Evolutionary conservation across 2,113 vertebrate species (phyloP), one percentile per base, ranked within the genome.

Genomic region (Sinosuthora webbiana): DNA sequence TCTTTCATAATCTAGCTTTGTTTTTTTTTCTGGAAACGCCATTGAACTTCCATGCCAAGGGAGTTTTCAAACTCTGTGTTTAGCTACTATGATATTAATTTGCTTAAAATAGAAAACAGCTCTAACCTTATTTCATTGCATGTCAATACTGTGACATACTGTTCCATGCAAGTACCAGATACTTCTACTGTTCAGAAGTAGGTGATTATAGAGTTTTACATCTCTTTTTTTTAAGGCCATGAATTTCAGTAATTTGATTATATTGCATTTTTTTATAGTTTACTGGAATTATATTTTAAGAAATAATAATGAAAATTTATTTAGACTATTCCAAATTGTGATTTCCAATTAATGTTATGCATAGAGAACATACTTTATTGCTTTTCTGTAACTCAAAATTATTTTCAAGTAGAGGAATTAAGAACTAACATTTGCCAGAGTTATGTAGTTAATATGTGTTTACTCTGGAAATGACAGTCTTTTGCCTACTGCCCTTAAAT

Each of bases 401-500:
- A 42, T 77, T 94, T 83, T 88, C 42, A 76, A 20, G 10, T 59
- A 13, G 24, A 4, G 16, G 9, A 86, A 56, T 71, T 83, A 39
- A 60, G 28, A 92, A 41, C 18, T 73, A 65, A 41, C 17, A 50
- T 76, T 60, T 2, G 1, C 33, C n/a, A 47, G 35, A 82, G 13
- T 7, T 71, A 6, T 74, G 39, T 65, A 63, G 45, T 55, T 80
- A 83, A 69, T 11, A 44, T 56, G 10, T 50, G 10, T 85, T 96
- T 94, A 30, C 13, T 80, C 52, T 77, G 55, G 69, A 91, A 82
- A 65, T 70, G 2, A 60, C n/a, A 49, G 45, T 41, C 39, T 91
- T 71, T 57, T 83, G 13, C 67, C 30, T 89, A 20, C 27, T 73
- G 6, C 85, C 30, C 25, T 96, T 94, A 89, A 81, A 98, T 98